Percentiles rank a stretch among this genome's conserved stretches.
Evolutionary conservation across 2,797 vertebrate species (phyloP).

Genomic region (Acipenser transmontanus): DNA sequence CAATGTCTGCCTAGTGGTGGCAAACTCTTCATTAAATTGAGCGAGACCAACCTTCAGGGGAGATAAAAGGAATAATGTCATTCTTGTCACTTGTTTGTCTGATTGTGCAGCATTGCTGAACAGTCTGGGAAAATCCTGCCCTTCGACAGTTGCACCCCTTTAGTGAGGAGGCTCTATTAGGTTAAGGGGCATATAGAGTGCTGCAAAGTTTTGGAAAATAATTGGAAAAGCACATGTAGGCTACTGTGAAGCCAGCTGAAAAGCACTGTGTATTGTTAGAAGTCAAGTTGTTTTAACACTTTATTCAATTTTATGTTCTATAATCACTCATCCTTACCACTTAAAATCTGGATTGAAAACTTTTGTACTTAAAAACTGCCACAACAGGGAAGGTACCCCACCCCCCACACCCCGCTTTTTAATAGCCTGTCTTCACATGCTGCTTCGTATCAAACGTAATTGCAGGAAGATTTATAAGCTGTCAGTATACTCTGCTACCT

Average conservation of each 20-base stretch:
- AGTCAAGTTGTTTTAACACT: neutral
- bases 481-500: too few relatives aligned
- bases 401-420: too few relatives aligned
- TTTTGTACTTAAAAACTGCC: too few relatives aligned
- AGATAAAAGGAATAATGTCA: slow-evolving; percentile 1
- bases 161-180: neutral
- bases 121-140: slow-evolving; percentile 4
- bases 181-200: slow-evolving; percentile 2
- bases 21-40: too few relatives aligned
- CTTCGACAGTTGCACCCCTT: neutral
- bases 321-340: too few relatives aligned
- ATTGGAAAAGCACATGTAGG: neutral
- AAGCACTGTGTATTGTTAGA: slow-evolving; percentile 4
- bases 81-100: neutral
- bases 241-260: neutral
- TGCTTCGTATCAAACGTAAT: too few relatives aligned
- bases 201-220: neutral
- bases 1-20: too few relatives aligned
- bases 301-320: too few relatives aligned
- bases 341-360: too few relatives aligned
- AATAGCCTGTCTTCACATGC: too few relatives aligned
- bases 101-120: slow-evolving; percentile 8
- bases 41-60: neutral
- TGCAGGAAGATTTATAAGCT: too few relatives aligned
- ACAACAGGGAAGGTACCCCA: too few relatives aligned